Conservation (phyloP, 1,140 invertebrate species). For the Platorchestia sp. region DNA sequence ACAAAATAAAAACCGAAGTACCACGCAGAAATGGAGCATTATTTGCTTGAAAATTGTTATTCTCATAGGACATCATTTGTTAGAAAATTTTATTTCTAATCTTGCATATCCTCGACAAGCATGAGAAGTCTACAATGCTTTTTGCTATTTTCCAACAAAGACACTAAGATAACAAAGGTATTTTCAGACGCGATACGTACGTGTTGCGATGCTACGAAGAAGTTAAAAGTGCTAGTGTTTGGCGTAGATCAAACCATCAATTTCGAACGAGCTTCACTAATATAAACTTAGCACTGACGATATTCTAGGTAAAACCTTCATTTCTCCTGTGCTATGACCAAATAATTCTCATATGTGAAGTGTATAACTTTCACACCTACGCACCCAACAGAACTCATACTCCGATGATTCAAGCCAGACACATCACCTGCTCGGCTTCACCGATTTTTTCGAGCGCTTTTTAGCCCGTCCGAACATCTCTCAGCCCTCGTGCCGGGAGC, state of each 20-base stretch:
- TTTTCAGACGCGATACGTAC: too few relatives aligned
- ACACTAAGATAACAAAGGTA: too few relatives aligned
- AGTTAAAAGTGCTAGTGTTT: too few relatives aligned
- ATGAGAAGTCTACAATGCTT: too few relatives aligned
- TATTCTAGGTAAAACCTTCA: neutral
- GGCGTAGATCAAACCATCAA: neutral
- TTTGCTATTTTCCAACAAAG: too few relatives aligned
- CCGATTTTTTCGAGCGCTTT: neutral
- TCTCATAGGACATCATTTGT: too few relatives aligned
- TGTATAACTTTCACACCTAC: neutral
- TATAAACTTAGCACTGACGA: neutral
- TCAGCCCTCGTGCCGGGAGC: constrained; percentile 7
- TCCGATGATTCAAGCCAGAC: neutral
- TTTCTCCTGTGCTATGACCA: neutral
- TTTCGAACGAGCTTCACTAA: neutral
- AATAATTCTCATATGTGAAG: neutral
- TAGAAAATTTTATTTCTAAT: too few relatives aligned
- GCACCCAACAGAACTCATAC: neutral
- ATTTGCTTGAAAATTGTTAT: too few relatives aligned
- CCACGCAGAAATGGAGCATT: too few relatives aligned
- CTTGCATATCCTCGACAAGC: too few relatives aligned
- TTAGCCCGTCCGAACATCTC: constrained; percentile 17
- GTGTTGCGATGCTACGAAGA: too few relatives aligned
- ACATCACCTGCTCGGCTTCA: neutral
- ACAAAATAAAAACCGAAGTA: neutral